Evolutionary conservation across 2,888 invertebrate species (phyloP).

Genomic region (Cerceris rybyensis): DNA sequence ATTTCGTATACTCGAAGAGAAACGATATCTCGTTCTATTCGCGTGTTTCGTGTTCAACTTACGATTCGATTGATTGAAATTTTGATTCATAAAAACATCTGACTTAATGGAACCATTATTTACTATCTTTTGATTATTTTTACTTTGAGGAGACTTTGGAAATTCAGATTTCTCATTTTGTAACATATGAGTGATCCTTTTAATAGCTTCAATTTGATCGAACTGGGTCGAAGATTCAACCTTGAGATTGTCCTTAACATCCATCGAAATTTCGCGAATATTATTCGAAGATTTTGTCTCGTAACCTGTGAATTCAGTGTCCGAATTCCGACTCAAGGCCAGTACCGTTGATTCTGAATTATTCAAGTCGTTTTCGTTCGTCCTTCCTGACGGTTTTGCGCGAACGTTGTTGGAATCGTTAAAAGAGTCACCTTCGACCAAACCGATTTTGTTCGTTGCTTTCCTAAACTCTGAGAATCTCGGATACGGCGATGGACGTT

Average conservation of each 20-base stretch:
- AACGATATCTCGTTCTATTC: conserved; percentile 26
- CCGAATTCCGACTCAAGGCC: conserved; percentile 39
- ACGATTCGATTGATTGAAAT: not conserved
- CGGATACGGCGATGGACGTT: conserved; percentile 5
- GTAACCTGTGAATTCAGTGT: conserved; percentile 20
- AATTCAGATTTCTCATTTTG: not conserved
- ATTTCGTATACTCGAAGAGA: not conserved
- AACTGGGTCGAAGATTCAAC: conserved; percentile 35
- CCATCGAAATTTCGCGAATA: not conserved
- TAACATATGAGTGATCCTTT: conserved; percentile 26
- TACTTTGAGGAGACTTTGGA: not conserved
- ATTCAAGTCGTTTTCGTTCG: conserved; percentile 32
- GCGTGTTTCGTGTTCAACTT: conserved; percentile 11
- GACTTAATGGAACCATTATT: not conserved
- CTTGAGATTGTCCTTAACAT: conserved; percentile 2
- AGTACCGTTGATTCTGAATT: conserved; percentile 41
- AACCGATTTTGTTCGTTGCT: not conserved
- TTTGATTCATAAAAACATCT: not conserved
- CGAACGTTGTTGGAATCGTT: conserved; percentile 3
- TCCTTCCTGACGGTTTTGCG: conserved; percentile 7
- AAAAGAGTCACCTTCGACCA: not conserved
- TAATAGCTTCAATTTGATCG: conserved; percentile 47
- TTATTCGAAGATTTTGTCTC: not conserved
- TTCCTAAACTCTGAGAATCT: conserved; percentile 5
- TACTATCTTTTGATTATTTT: not conserved